phyloP scores from a whole-genome alignment of 2,888 invertebrate species.

The Orthosia cruda region DNA sequence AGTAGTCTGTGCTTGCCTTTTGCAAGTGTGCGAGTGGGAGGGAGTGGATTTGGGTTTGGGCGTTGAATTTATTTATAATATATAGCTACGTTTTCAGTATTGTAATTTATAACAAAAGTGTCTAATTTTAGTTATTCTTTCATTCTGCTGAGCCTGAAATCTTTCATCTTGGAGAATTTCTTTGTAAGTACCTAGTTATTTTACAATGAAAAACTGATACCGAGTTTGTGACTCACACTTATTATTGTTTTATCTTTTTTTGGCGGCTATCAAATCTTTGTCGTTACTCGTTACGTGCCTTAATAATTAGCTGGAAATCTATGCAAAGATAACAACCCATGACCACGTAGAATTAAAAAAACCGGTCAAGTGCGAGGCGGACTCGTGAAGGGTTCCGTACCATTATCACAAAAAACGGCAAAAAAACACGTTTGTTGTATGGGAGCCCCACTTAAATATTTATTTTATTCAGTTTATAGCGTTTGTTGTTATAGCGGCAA shows the following conservation, averaged over 20 bases:
- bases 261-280: background rate
- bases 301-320: background rate
- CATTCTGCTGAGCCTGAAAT: background rate
- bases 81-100: background rate
- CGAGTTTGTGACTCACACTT: slow-evolving; percentile 4
- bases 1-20: no score
- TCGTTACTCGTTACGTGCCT: background rate
- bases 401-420: no score
- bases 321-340: background rate
- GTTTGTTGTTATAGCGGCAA: no score
- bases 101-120: background rate
- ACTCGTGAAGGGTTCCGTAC: no score
- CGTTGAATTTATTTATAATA: background rate
- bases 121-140: background rate
- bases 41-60: no score
- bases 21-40: background rate
- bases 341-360: background rate
- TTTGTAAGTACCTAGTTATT: slow-evolving; percentile 1
- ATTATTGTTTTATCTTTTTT: background rate
- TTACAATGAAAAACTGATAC: background rate
- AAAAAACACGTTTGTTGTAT: no score
- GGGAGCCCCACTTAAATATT: no score
- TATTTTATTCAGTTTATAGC: no score
- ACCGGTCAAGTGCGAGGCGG: no score
- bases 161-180: background rate